These are phyloP conservation scores for Elgonia sp. DNA, from an alignment of 2,888 invertebrate species.

Conservation along the genomic window DNA sequence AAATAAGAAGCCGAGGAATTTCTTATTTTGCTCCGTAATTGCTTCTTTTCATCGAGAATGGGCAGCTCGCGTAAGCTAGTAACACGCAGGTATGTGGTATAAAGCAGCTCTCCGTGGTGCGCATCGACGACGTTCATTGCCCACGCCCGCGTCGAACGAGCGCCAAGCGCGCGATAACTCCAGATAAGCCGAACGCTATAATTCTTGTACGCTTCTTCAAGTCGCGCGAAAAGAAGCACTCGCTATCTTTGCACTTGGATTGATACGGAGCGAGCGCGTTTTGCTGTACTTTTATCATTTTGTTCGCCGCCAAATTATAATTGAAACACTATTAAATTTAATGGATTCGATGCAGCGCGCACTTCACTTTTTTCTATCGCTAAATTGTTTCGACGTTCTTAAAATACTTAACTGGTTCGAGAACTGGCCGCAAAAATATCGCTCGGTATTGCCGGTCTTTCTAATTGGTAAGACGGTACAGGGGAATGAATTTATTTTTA, in stretches of 20 bases:
- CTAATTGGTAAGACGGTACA: slow-evolving; percentile 25
- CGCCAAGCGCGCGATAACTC: slow-evolving; percentile 43
- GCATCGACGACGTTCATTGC: slow-evolving; percentile 19
- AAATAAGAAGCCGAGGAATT: slow-evolving; percentile 24
- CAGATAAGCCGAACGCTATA: slow-evolving; percentile 53
- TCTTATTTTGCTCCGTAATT: slow-evolving; percentile 40
- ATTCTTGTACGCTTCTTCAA: slow-evolving; percentile 26
- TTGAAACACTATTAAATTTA: slow-evolving; percentile 60
- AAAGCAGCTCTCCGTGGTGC: neutral
- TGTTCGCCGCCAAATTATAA: slow-evolving; percentile 47
- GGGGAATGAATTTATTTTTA: slow-evolving; percentile 23
- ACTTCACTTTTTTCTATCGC: neutral
- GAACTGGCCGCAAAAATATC: slow-evolving; percentile 11
- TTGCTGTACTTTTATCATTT: slow-evolving; percentile 51
- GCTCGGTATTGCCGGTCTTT: slow-evolving; percentile 21
- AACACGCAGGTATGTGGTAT: slow-evolving; percentile 24
- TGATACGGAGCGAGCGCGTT: slow-evolving; percentile 41
- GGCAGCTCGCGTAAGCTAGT: slow-evolving; percentile 43
- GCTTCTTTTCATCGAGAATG: slow-evolving; percentile 40
- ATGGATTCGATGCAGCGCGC: slow-evolving; percentile 44
- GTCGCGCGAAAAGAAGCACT: slow-evolving; percentile 26
- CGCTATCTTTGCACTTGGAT: slow-evolving; percentile 54
- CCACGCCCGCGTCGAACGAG: slow-evolving; percentile 22
- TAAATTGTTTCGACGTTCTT: slow-evolving; percentile 16
- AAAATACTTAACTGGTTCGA: slow-evolving; percentile 46